Percentiles rank a stretch among this genome's conserved stretches.
These are phyloP conservation scores for Vicugna pacos DNA, from an alignment of 2,113 vertebrate genomes.

Conservation along the genomic window DNA sequence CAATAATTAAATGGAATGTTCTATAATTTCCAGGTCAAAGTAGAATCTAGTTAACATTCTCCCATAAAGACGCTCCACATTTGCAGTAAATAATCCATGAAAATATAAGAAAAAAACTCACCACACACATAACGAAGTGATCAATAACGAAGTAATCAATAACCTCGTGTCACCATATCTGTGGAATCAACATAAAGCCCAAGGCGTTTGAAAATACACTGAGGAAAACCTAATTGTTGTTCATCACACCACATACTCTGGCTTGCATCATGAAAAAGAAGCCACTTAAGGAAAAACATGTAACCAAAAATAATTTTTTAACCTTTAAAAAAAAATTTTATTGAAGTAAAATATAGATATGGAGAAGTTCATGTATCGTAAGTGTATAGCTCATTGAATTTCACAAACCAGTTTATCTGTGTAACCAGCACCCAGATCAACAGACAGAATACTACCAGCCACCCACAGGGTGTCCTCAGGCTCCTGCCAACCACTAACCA, in stretches of 20 bases:
- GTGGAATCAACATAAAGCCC: slow-evolving; percentile 11
- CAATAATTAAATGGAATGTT: background rate
- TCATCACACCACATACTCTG: background rate
- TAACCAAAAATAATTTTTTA: background rate
- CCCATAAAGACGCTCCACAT: background rate
- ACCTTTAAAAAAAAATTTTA: background rate
- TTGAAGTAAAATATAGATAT: background rate
- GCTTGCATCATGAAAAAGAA: background rate
- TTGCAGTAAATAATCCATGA: background rate
- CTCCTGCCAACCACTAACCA: background rate
- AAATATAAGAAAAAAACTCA: slow-evolving; percentile 25
- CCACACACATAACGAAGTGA: background rate
- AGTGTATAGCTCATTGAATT: background rate
- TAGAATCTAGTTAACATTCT: background rate
- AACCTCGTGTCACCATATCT: background rate
- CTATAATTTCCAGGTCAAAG: background rate
- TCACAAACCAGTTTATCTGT: background rate
- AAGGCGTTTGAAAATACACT: background rate
- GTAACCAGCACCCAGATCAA: slow-evolving; percentile 14
- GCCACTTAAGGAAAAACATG: background rate
- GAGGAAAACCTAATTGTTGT: background rate
- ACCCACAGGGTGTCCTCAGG: background rate
- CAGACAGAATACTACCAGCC: background rate
- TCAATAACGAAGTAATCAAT: slow-evolving; percentile 25
- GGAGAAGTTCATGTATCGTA: background rate